Evolutionary conservation across 2,113 vertebrate genomes (phyloP).

Genomic region (Gorsachius goisagi): DNA sequence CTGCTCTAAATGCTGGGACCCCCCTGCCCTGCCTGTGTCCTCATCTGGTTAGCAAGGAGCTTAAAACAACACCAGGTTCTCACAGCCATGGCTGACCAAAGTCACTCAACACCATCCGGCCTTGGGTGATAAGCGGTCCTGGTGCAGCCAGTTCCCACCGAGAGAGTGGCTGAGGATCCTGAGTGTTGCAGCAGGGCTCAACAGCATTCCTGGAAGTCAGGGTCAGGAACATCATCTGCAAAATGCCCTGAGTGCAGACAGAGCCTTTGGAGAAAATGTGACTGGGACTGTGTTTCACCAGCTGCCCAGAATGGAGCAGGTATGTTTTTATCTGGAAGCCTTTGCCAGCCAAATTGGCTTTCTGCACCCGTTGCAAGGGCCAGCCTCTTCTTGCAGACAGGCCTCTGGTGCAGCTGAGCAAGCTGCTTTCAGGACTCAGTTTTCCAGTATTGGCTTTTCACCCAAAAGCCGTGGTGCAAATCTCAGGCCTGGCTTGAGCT

Average conservation of each 20-base stretch:
- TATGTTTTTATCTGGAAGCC: not conserved
- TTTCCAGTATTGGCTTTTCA: not conserved
- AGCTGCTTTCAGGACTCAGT: not conserved
- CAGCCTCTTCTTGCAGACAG: not conserved
- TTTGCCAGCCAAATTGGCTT: not conserved
- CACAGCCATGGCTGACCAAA: not conserved
- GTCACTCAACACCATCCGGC: not conserved
- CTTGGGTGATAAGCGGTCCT: not conserved
- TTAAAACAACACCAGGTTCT: not conserved
- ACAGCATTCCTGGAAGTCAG: not conserved
- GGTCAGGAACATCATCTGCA: accelerated
- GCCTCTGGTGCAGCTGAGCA: not conserved
- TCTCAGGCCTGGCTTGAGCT: not conserved
- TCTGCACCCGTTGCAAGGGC: not conserved
- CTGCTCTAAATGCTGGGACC: not conserved
- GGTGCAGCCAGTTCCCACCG: not conserved
- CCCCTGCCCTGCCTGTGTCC: not conserved
- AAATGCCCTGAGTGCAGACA: accelerated
- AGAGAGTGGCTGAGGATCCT: accelerated
- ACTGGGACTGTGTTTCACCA: not conserved
- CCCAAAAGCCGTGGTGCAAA: not conserved
- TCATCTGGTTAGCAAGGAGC: not conserved
- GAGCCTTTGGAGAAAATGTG: not conserved
- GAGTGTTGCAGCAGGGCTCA: not conserved
- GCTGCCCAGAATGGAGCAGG: not conserved